Conservation (phyloP, 2,888 invertebrate genomes). For the Trichopria drosophilae region DNA sequence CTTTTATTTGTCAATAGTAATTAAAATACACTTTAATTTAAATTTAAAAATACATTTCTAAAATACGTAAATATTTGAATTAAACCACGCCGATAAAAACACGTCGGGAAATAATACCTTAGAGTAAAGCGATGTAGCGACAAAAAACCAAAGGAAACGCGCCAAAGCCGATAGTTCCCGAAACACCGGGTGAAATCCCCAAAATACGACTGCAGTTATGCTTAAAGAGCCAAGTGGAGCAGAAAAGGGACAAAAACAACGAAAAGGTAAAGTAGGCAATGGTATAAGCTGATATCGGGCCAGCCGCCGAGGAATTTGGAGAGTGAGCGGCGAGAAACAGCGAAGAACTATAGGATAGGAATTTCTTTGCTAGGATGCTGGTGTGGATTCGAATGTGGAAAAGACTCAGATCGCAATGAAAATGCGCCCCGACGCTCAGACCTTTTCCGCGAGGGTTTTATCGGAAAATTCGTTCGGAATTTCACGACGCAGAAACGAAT, state of each 20-base stretch:
- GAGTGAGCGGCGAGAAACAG: constrained; percentile 34
- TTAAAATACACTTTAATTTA: no score
- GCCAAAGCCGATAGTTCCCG: no score
- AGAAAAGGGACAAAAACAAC: neutral
- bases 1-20: no score
- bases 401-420: constrained; percentile 8
- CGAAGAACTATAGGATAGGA: constrained; percentile 39
- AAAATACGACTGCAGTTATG: no score
- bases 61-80: no score
- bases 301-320: constrained; percentile 36
- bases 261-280: constrained; percentile 1
- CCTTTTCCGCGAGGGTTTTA: no score
- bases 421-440: constrained; percentile 17
- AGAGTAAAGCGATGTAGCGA: constrained; percentile 16
- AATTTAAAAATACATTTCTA: no score
- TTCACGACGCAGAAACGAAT: no score
- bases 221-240: constrained; percentile 3
- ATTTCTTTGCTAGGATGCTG: constrained; percentile 37
- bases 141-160: neutral
- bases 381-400: constrained; percentile 13
- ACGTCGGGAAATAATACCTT: neutral
- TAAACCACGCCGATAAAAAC: neutral
- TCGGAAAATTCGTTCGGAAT: no score
- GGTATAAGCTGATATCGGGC: constrained; percentile 35
- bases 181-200: no score